Conservation (phyloP, 2,888 invertebrate genomes). For the Tipula vernalis region DNA sequence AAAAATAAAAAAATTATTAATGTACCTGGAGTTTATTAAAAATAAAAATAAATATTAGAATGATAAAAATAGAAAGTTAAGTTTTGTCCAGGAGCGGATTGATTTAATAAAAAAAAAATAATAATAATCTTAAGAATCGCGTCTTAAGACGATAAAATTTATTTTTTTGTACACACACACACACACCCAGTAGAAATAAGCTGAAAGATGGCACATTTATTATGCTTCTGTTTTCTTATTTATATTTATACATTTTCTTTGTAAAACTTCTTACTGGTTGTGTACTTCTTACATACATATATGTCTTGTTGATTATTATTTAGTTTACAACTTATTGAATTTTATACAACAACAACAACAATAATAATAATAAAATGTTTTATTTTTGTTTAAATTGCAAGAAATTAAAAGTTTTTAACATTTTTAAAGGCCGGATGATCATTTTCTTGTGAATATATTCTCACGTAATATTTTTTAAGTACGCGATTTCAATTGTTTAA, state of each 20-base stretch:
- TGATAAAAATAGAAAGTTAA: background rate
- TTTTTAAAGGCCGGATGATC: background rate
- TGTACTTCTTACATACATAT: background rate
- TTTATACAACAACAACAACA: background rate
- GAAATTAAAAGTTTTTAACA: background rate
- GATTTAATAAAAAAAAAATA: background rate
- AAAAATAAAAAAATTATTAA: background rate
- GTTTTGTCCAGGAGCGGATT: background rate
- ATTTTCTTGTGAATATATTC: background rate
- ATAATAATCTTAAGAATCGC: background rate
- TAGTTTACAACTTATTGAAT: background rate
- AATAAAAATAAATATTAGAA: background rate
- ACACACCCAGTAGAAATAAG: background rate
- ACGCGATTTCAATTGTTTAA: background rate
- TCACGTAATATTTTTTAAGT: background rate
- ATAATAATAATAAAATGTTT: background rate
- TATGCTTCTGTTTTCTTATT: background rate
- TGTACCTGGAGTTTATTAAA: background rate
- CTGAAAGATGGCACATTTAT: background rate
- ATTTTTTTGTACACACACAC: background rate
- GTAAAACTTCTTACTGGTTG: background rate
- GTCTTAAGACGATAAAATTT: background rate
- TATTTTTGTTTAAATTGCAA: background rate
- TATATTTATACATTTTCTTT: background rate
- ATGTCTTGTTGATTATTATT: background rate